Evolutionary conservation across 2,113 vertebrate species (phyloP).

Genomic region (Desmodus rotundus): DNA sequence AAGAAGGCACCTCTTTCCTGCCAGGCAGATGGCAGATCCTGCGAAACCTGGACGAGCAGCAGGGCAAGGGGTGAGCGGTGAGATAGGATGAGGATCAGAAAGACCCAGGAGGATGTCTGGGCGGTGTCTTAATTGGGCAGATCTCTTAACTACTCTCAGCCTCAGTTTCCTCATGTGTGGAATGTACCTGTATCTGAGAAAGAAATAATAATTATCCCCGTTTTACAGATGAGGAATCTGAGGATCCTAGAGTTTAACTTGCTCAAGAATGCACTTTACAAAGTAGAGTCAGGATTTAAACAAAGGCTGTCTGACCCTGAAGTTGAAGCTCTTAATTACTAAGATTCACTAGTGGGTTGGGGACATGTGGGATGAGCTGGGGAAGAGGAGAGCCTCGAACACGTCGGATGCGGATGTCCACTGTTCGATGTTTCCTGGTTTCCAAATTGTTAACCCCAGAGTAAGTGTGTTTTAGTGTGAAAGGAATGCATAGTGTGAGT

Average conservation of each 20-base stretch:
- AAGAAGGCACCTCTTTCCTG: not conserved
- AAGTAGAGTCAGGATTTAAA: not conserved
- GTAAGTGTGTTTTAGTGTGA: not conserved
- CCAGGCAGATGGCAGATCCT: not conserved
- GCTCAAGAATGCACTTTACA: not conserved
- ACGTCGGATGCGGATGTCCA: not conserved
- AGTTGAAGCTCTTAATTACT: not conserved
- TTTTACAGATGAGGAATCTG: not conserved
- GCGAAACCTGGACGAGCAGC: not conserved
- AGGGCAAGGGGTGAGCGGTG: not conserved
- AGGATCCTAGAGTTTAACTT: not conserved
- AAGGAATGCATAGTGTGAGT: not conserved
- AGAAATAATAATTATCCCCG: not conserved
- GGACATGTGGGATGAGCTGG: not conserved
- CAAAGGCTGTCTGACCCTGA: not conserved
- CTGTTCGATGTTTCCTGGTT: not conserved
- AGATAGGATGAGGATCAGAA: not conserved
- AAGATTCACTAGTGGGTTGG: not conserved
- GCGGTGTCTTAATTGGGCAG: not conserved
- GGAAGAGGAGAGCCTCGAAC: not conserved
- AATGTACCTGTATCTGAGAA: not conserved
- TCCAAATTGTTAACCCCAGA: not conserved
- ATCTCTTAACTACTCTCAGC: not conserved
- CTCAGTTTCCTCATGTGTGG: slow-evolving; percentile 9
- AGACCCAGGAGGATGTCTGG: not conserved